phyloP scores from a whole-genome alignment of 2,113 vertebrate species.

The Dunckerocampus dactyliophorus region DNA sequence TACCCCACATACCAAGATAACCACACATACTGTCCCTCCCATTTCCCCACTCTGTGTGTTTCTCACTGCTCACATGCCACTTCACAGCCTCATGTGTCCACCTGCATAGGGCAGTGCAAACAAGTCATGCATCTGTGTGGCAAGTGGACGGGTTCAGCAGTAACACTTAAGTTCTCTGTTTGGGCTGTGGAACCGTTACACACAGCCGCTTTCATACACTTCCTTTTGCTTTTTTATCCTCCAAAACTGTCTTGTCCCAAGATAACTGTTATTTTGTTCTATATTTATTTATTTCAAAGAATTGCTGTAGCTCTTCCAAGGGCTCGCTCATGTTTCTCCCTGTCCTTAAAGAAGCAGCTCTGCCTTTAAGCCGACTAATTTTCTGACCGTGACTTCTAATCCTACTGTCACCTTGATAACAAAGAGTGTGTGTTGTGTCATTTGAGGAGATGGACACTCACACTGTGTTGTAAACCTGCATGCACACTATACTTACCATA shows the following conservation, averaged over 20 bases:
- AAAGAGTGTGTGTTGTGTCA: slow-evolving; percentile 18
- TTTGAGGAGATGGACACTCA: slow-evolving; percentile 7
- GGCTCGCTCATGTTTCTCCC: not conserved
- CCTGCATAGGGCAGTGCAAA: slow-evolving; percentile 35
- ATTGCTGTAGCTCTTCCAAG: not conserved
- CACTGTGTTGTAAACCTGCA: not conserved
- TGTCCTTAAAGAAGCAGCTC: not conserved
- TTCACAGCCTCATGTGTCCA: slow-evolving; percentile 28
- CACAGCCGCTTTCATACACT: not conserved
- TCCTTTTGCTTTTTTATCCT: not conserved
- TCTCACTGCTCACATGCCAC: slow-evolving; percentile 27
- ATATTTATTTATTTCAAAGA: not conserved
- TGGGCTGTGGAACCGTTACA: slow-evolving; percentile 9
- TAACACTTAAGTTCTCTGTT: slow-evolving; percentile 12
- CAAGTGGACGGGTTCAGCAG: slow-evolving; percentile 27
- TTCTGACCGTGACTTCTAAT: slow-evolving; percentile 6
- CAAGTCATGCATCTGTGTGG: slow-evolving; percentile 45
- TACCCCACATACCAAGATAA: slow-evolving; percentile 53
- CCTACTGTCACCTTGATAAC: slow-evolving; percentile 22
- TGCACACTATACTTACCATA: not conserved
- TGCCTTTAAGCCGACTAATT: not conserved
- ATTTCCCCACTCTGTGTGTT: slow-evolving; percentile 18
- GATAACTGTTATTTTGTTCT: too few relatives aligned
- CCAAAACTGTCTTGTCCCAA: not conserved
- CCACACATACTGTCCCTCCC: slow-evolving; percentile 49